phyloP scores from a whole-genome alignment of 2,113 vertebrate species.

The Lagopus leucura region DNA sequence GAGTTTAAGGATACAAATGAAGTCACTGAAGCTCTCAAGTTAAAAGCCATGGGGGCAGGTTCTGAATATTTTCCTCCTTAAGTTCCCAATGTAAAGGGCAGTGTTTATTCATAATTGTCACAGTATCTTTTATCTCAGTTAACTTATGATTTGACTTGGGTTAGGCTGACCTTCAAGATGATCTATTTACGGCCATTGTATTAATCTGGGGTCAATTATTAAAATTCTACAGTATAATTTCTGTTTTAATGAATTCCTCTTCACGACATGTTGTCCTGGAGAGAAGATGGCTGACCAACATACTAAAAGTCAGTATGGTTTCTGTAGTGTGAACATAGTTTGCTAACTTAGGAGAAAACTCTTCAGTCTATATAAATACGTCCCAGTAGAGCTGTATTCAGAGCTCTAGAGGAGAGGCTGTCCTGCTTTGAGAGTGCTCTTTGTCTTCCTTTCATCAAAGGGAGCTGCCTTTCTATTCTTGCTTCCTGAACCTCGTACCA shows the following conservation, averaged over 20 bases:
- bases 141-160: slow-evolving; percentile 1
- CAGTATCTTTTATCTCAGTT: slow-evolving; percentile 19
- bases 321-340: slow-evolving; percentile 3
- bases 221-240: not conserved
- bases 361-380: not conserved
- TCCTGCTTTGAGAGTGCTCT: not conserved
- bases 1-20: slow-evolving; percentile 12
- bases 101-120: slow-evolving; percentile 32
- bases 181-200: slow-evolving; percentile 9
- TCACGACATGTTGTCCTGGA: not conserved
- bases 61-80: not conserved
- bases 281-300: not conserved
- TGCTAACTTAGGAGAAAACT: not conserved
- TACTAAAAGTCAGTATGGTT: not conserved
- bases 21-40: not conserved
- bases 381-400: not conserved
- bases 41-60: not conserved
- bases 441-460: not conserved
- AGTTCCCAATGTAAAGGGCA: not conserved
- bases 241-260: not conserved
- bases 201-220: not conserved
- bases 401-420: too few species aligned
- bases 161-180: slow-evolving; percentile 54
- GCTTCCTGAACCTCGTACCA: not conserved
- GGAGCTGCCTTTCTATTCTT: not conserved